Conservation (phyloP, 2,888 invertebrate species). For the Perdita meconis region DNA sequence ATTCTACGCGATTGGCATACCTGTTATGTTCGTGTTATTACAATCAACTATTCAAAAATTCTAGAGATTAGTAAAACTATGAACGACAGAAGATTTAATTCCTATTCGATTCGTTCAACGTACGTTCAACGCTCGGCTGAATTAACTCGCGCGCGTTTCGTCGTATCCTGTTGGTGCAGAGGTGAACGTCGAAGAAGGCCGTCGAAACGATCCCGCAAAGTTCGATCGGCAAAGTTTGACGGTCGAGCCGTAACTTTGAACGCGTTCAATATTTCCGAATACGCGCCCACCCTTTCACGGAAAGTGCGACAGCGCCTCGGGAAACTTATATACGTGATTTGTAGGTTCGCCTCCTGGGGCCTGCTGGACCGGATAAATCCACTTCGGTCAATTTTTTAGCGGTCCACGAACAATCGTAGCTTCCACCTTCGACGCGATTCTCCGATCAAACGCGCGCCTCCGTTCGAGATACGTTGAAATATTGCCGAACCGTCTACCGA, state of each 20-base stretch:
- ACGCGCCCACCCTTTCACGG: slow-evolving; percentile 37
- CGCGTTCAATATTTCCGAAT: slow-evolving; percentile 72
- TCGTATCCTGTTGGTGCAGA: background rate
- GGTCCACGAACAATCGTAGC: slow-evolving; percentile 54
- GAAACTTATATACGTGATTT: slow-evolving; percentile 70
- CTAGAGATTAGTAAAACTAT: too few relatives aligned
- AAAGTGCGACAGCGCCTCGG: slow-evolving; percentile 23
- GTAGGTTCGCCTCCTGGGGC: slow-evolving; percentile 34
- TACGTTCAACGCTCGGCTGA: too few relatives aligned
- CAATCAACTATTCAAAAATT: too few relatives aligned
- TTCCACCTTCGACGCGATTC: background rate
- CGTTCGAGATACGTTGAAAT: slow-evolving; percentile 34
- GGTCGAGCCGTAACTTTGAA: slow-evolving; percentile 64
- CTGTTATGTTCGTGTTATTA: too few relatives aligned
- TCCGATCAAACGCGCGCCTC: background rate
- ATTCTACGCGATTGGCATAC: too few relatives aligned
- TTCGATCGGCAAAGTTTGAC: slow-evolving; percentile 70
- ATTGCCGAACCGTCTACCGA: slow-evolving; percentile 19
- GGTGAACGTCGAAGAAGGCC: too few relatives aligned
- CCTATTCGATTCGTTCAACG: too few relatives aligned
- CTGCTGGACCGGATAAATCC: slow-evolving; percentile 57
- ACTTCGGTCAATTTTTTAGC: slow-evolving; percentile 59
- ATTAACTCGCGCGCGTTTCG: too few relatives aligned
- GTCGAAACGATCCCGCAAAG: slow-evolving; percentile 50
- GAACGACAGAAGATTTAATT: too few relatives aligned